phyloP scores from a whole-genome alignment of 2,888 invertebrate species.

The Epinotia demarniana region DNA sequence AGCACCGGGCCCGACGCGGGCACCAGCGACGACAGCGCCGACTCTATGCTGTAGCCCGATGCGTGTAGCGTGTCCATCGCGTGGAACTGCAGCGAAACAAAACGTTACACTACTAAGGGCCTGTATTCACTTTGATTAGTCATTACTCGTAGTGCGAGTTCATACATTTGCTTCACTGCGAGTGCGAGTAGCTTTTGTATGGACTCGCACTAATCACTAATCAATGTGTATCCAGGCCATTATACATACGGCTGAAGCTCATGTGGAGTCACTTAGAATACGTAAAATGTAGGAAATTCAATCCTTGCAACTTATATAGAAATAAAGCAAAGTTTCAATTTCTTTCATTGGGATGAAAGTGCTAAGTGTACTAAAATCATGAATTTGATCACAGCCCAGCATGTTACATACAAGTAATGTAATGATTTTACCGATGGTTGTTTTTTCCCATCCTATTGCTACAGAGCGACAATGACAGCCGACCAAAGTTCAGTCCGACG shows the following conservation, averaged over 20 bases:
- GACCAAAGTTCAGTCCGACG: no score
- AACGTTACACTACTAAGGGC: neutral
- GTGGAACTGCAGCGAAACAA: slow-evolving; percentile 89
- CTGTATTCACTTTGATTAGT: no score
- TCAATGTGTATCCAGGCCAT: no score
- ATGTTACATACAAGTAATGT: neutral
- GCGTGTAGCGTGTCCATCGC: slow-evolving; percentile 99
- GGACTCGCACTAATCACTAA: no score
- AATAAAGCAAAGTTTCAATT: neutral
- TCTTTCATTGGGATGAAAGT: neutral
- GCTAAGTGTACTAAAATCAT: neutral
- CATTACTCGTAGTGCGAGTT: no score
- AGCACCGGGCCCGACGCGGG: slow-evolving; percentile 98
- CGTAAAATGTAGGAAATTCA: neutral
- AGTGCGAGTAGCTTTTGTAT: no score
- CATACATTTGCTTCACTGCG: no score
- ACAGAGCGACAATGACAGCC: no score
- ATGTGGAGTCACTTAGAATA: neutral
- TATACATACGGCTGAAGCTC: neutral
- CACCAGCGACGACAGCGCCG: slow-evolving; percentile 96
- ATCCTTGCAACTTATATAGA: neutral
- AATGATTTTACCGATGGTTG: neutral
- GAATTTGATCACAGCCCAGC: neutral
- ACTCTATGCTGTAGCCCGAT: no score
- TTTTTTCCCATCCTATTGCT: neutral